phyloP scores from a whole-genome alignment of 2,888 invertebrate genomes.

The Tetramorium bicarinatum region DNA sequence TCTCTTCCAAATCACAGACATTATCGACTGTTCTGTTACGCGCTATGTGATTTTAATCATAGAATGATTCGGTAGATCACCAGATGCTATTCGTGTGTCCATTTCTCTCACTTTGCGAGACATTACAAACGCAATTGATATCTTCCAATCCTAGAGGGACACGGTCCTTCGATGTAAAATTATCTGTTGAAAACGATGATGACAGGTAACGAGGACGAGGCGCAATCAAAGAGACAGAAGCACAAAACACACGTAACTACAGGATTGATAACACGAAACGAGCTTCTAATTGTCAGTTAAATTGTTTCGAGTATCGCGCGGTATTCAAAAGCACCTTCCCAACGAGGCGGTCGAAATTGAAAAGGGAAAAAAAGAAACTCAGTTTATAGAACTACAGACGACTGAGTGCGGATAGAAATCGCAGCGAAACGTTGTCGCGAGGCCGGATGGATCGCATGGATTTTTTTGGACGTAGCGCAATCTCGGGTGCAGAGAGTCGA shows the following conservation, averaged over 20 bases:
- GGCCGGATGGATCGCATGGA: conserved; percentile 36
- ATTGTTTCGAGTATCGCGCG: conserved; percentile 48
- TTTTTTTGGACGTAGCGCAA: conserved; percentile 33
- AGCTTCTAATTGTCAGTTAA: conserved; percentile 65
- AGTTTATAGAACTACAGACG: conserved; percentile 49
- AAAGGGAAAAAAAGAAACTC: conserved; percentile 1
- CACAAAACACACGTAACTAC: conserved; percentile 33
- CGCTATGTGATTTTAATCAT: background rate
- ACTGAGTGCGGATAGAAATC: conserved; percentile 33
- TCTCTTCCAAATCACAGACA: background rate
- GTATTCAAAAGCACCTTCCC: conserved; percentile 22
- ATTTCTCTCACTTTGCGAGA: background rate
- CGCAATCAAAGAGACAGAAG: conserved; percentile 36
- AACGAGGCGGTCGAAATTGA: background rate
- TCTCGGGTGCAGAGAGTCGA: conserved; percentile 22
- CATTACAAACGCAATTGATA: conserved; percentile 8
- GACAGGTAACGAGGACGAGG: conserved; percentile 21
- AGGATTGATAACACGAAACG: conserved; percentile 54
- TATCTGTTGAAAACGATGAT: conserved; percentile 30
- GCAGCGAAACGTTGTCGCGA: conserved; percentile 31
- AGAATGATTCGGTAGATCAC: background rate
- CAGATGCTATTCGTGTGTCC: background rate
- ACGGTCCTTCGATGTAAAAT: conserved; percentile 23
- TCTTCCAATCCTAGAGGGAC: background rate
- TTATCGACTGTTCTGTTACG: background rate